A percentile compares a stretch with the other conserved stretches of the same genome.
Evolutionary conservation across 2,797 vertebrate species (phyloP).

Genomic region (Spatula versicolor): DNA sequence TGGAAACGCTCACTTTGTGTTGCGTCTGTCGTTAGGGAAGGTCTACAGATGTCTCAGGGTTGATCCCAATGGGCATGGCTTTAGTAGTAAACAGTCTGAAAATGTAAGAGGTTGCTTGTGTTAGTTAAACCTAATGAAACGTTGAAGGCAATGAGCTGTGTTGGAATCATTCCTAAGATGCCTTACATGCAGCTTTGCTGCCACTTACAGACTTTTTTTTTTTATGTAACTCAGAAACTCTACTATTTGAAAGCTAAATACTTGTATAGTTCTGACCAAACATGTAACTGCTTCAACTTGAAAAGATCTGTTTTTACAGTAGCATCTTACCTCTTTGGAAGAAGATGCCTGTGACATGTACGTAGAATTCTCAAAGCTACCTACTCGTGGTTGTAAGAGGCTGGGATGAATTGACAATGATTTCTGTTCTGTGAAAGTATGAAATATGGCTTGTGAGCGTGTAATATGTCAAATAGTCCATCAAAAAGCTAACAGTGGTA

Average conservation of each 20-base stretch:
- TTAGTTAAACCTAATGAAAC: constrained; percentile 32
- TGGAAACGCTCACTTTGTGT: background rate
- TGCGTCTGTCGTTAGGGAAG: background rate
- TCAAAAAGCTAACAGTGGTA: constrained; percentile 1
- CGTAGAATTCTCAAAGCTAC: background rate
- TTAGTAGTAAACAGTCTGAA: background rate
- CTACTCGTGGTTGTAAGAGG: background rate
- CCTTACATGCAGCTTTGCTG: constrained; percentile 43
- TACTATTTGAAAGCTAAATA: background rate
- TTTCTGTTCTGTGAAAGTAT: background rate
- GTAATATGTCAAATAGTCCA: background rate
- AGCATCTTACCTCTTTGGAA: background rate
- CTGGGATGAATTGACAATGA: background rate
- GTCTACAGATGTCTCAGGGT: background rate
- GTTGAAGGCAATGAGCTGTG: constrained; percentile 12
- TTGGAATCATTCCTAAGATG: constrained; percentile 52
- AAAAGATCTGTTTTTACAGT: constrained; percentile 3
- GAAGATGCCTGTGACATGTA: background rate
- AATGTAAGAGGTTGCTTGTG: constrained; percentile 31
- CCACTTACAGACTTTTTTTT: background rate
- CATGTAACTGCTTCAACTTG: background rate
- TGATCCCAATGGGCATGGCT: background rate
- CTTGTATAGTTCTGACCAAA: constrained; percentile 46
- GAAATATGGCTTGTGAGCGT: background rate
- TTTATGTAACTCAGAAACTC: background rate